phyloP scores from a whole-genome alignment of 2,113 vertebrate genomes.

The Podilymbus podiceps region DNA sequence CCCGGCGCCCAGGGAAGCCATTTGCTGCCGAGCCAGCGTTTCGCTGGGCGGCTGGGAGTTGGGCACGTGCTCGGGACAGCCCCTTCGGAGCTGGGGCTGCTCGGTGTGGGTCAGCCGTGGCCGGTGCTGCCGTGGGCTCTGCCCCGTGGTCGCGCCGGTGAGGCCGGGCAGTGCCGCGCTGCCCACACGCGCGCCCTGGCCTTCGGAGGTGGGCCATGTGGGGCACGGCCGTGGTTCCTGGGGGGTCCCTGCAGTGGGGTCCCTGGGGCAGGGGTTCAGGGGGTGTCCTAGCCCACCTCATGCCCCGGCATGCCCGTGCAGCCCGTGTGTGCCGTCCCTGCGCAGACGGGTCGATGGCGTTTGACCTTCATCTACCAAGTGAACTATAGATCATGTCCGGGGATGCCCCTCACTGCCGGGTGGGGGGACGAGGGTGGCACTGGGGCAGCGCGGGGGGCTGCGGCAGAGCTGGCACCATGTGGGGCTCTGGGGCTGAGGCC shows the following conservation, averaged over 20 bases:
- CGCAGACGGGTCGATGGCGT: not conserved
- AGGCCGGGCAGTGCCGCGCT: accelerated
- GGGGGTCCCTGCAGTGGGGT: not conserved
- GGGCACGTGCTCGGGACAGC: not conserved
- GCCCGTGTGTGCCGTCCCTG: not conserved
- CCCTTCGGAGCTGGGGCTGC: not conserved
- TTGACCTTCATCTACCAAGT: not conserved
- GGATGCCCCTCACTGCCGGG: not conserved
- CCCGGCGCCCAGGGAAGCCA: not conserved
- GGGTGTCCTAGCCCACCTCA: too few relatives aligned
- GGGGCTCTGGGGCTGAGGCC: not conserved
- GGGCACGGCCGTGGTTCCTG: too few relatives aligned
- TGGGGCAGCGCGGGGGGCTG: not conserved
- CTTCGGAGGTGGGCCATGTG: too few relatives aligned
- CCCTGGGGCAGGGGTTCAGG: too few relatives aligned
- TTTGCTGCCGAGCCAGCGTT: not conserved
- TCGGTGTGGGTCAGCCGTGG: not conserved
- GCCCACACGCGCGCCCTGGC: not conserved
- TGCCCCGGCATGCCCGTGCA: too few relatives aligned
- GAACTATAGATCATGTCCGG: not conserved
- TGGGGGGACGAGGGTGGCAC: accelerated
- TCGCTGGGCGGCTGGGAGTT: not conserved
- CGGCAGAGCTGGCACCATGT: accelerated
- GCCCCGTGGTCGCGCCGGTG: accelerated
- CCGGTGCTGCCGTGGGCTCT: not conserved